These are phyloP conservation scores for Exocentrus adspersus DNA, from an alignment of 2,888 invertebrate species.

Conservation along the genomic window DNA sequence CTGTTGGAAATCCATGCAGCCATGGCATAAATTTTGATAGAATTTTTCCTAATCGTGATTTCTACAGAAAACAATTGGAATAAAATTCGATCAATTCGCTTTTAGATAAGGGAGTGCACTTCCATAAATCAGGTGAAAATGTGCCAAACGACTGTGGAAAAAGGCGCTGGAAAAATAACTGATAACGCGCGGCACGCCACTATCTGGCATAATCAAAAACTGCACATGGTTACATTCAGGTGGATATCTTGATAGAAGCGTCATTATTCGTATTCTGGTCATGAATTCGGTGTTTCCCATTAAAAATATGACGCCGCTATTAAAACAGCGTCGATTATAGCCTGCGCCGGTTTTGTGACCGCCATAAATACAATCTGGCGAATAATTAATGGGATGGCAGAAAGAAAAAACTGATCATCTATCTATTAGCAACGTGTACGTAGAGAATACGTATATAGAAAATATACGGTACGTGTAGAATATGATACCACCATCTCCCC, in stretches of 20 bases:
- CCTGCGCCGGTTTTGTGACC: constrained; percentile 12
- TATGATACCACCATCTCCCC: too few species aligned
- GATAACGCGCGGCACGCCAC: constrained; percentile 50
- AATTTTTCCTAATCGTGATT: too few species aligned
- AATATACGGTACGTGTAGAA: too few species aligned
- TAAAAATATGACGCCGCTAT: constrained; percentile 21
- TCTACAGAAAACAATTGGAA: constrained; percentile 2
- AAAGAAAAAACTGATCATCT: not conserved
- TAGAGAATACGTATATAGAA: too few species aligned
- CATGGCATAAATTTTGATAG: too few species aligned
- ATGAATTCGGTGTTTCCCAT: constrained; percentile 43
- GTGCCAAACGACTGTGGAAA: constrained; percentile 33
- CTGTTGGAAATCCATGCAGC: too few species aligned
- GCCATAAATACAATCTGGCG: constrained; percentile 11
- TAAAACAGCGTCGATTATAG: constrained; percentile 22
- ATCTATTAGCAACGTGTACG: too few species aligned
- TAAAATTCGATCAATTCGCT: constrained; percentile 6
- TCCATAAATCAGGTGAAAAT: constrained; percentile 16
- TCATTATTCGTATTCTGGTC: constrained; percentile 42
- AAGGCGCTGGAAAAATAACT: constrained; percentile 39
- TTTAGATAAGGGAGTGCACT: constrained; percentile 26
- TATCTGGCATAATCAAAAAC: constrained; percentile 58
- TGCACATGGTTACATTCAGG: constrained; percentile 59
- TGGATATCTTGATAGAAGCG: constrained; percentile 42
- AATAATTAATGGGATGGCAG: constrained; percentile 18